phyloP scores from a whole-genome alignment of 2,113 vertebrate genomes.

The Mormoops blainvillei region DNA sequence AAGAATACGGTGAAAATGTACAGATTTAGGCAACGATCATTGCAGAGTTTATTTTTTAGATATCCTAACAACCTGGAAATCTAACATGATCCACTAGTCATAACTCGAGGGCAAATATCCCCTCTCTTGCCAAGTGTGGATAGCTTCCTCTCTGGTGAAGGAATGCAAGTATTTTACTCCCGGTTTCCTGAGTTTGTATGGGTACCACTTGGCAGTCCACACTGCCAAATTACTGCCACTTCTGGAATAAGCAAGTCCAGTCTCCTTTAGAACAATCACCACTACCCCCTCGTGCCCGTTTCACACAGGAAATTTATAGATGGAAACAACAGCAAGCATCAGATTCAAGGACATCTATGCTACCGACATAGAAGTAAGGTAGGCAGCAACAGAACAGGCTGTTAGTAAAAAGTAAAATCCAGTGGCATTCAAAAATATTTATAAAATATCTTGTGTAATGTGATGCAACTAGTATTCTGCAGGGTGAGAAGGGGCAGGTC shows the following conservation, averaged over 20 bases:
- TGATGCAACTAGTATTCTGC: neutral
- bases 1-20: neutral
- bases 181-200: neutral
- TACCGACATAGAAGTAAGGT: neutral
- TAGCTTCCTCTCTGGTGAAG: neutral
- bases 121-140: neutral
- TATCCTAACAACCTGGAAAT: neutral
- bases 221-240: neutral
- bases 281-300: neutral
- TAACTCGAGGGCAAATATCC: neutral
- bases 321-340: neutral
- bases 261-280: neutral
- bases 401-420: constrained; percentile 46
- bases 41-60: neutral
- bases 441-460: constrained; percentile 33
- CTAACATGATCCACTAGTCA: neutral
- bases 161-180: neutral
- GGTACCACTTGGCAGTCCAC: neutral
- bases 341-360: neutral
- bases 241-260: neutral
- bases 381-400: neutral
- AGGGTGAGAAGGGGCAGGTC: neutral
- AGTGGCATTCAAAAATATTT: constrained; percentile 20
- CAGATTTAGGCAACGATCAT: neutral
- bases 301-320: neutral